phyloP scores from a whole-genome alignment of 2,797 vertebrate species.

The Monodelphis domestica region DNA sequence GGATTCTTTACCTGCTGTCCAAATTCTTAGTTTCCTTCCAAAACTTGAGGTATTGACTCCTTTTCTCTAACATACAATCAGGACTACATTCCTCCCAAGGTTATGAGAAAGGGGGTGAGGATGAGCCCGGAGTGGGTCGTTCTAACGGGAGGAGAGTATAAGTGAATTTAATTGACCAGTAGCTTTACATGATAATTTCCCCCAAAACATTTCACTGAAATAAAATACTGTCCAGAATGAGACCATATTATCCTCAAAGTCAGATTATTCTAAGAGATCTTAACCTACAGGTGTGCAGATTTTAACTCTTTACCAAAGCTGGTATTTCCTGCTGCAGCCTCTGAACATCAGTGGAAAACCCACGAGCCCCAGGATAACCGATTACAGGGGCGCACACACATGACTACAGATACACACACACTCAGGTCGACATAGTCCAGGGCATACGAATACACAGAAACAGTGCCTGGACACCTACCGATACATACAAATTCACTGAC shows the following conservation, averaged over 20 bases:
- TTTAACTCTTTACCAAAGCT: background rate
- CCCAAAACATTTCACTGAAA: background rate
- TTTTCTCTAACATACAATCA: background rate
- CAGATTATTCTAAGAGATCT: too few species aligned
- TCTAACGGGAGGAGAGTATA: background rate
- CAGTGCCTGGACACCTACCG: too few species aligned
- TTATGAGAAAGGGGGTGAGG: background rate
- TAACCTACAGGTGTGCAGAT: background rate
- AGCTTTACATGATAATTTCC: background rate
- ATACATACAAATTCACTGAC: background rate
- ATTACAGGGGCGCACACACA: too few species aligned
- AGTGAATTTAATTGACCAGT: background rate
- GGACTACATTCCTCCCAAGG: background rate
- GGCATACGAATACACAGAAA: too few species aligned
- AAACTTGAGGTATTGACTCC: background rate
- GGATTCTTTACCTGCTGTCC: background rate
- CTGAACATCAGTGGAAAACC: background rate
- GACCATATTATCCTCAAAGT: background rate
- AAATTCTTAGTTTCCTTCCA: background rate
- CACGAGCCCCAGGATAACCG: too few species aligned
- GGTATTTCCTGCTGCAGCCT: too few species aligned
- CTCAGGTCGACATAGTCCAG: too few species aligned
- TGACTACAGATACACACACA: too few species aligned
- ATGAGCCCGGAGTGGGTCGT: accelerated
- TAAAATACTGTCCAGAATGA: background rate